A percentile compares a stretch with the other conserved stretches of the same genome.
These are phyloP conservation scores for Drosophila recens DNA, from an alignment of 2,888 invertebrate genomes.

Conservation along the genomic window DNA sequence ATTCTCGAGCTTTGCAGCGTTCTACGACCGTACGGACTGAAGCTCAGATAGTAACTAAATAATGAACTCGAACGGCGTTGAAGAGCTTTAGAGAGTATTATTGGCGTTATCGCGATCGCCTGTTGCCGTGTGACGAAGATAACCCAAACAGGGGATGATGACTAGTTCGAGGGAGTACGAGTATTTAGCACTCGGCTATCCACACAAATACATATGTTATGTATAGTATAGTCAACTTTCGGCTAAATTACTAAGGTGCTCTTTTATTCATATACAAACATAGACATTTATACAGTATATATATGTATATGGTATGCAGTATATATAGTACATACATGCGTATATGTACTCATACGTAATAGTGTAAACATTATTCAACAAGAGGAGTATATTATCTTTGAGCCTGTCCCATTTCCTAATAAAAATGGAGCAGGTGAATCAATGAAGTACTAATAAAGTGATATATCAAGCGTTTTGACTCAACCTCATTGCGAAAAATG, in stretches of 20 bases:
- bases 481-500: background rate
- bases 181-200: background rate
- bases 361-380: background rate
- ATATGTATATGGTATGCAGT: background rate
- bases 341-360: background rate
- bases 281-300: too few species aligned
- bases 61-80: background rate
- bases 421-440: constrained; percentile 17
- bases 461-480: background rate
- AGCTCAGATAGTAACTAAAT: constrained; percentile 36
- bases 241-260: background rate
- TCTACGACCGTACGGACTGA: constrained; percentile 20
- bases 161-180: constrained; percentile 6
- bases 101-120: constrained; percentile 4
- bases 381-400: constrained; percentile 2
- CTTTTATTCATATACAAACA: background rate
- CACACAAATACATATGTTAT: background rate
- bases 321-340: too few species aligned
- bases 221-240: background rate
- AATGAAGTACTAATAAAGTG: background rate
- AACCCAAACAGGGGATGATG: constrained; percentile 11
- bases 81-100: background rate
- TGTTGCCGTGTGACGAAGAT: constrained; percentile 21
- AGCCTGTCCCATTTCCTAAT: constrained; percentile 1
- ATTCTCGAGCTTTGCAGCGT: constrained; percentile 1